Percentiles rank a stretch among this genome's conserved stretches.
These are phyloP conservation scores for Gallinago undulata DNA, from an alignment of 2,113 vertebrate species.

Conservation along the genomic window DNA sequence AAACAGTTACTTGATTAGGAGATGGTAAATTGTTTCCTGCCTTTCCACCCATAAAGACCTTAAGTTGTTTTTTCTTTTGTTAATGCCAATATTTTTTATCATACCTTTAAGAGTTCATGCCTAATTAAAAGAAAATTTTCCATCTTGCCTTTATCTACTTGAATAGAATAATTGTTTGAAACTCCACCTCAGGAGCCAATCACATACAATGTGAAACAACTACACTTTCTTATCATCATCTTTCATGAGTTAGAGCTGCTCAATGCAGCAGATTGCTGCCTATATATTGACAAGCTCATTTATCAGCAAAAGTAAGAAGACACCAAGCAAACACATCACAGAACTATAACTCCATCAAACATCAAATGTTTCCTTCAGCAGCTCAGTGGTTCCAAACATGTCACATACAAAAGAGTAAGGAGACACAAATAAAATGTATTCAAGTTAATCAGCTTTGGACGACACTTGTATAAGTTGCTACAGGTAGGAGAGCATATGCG, in stretches of 20 bases:
- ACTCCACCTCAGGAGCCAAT: not conserved
- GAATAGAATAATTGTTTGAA: not conserved
- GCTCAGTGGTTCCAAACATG: not conserved
- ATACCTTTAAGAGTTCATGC: not conserved
- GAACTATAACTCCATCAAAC: not conserved
- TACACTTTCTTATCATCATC: not conserved
- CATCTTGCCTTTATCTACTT: not conserved
- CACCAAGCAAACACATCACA: not conserved
- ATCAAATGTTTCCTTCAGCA: not conserved
- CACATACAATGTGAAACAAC: not conserved
- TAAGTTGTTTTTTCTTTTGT: not conserved
- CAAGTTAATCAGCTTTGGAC: not conserved
- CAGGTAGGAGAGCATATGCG: not conserved
- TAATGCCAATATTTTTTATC: not conserved
- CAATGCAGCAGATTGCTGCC: not conserved
- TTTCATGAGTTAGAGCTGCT: not conserved
- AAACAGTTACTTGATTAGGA: not conserved
- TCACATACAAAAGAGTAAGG: not conserved
- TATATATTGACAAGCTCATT: not conserved
- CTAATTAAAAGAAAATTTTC: not conserved
- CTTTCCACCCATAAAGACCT: not conserved
- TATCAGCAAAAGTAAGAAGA: not conserved
- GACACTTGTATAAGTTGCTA: not conserved
- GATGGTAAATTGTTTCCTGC: not conserved
- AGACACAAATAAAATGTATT: not conserved